Evolutionary conservation across 2,888 invertebrate genomes (phyloP).

Genomic region (Hyposoter didymator): DNA sequence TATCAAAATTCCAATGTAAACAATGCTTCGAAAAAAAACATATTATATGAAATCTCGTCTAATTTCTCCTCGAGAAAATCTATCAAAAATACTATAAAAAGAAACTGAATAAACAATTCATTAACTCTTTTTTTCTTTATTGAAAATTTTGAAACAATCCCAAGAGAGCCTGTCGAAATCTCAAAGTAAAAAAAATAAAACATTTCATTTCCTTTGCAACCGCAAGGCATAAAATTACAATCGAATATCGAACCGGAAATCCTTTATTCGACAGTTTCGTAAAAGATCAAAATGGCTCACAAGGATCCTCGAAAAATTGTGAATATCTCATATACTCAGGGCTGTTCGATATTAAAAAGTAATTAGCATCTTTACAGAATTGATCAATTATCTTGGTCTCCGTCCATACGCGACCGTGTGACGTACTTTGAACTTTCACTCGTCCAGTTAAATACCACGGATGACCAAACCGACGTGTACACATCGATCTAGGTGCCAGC

Average conservation of each 20-base stretch:
- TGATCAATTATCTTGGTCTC: neutral
- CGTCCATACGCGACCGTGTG: neutral
- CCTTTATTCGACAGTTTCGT: neutral
- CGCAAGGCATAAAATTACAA: neutral
- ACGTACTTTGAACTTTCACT: neutral
- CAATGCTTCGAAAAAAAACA: neutral
- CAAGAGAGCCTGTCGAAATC: neutral
- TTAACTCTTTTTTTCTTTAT: neutral
- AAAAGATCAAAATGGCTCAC: neutral
- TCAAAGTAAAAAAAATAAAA: neutral
- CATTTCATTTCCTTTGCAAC: neutral
- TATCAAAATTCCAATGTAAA: slow-evolving; percentile 4
- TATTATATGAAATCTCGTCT: neutral
- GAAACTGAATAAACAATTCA: neutral
- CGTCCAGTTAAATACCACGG: neutral
- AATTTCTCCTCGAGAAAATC: neutral
- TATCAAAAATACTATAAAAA: neutral
- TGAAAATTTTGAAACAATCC: too few species aligned
- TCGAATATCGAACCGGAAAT: slow-evolving; percentile 3
- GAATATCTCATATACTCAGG: neutral
- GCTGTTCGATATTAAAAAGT: neutral
- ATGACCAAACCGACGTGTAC: slow-evolving; percentile 10
- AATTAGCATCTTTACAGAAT: neutral
- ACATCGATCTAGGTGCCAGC: neutral
- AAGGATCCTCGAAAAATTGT: neutral